Evolutionary conservation across 2,888 invertebrate species (phyloP).

Genomic region (Caradrina kadenii): DNA sequence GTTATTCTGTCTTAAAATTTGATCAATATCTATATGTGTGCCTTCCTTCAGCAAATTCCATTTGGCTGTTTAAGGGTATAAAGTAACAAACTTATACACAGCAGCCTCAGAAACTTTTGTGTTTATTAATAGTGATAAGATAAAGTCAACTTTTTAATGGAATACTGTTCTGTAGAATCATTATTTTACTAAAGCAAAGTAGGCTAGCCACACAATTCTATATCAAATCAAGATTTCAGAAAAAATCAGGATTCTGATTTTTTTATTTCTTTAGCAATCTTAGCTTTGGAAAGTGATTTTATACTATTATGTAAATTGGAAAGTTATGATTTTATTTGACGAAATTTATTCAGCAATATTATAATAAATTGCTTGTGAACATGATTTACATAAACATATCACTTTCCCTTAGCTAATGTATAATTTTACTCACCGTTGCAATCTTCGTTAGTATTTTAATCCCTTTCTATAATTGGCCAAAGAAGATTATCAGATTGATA

Average conservation of each 20-base stretch:
- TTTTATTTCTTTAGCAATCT: neutral
- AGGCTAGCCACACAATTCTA: neutral
- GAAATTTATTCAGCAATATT: neutral
- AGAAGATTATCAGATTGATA: neutral
- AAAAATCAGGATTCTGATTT: slow-evolving; percentile 4
- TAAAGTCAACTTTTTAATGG: neutral
- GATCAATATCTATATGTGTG: too few relatives aligned
- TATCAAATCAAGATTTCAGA: neutral
- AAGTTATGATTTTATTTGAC: neutral
- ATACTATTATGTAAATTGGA: slow-evolving; percentile 1
- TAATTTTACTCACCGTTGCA: neutral
- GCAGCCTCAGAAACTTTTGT: too few relatives aligned
- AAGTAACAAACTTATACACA: too few relatives aligned
- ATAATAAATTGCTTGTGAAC: neutral
- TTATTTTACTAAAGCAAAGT: neutral
- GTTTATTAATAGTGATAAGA: too few relatives aligned
- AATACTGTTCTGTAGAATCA: neutral
- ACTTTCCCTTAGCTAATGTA: neutral
- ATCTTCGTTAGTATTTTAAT: neutral
- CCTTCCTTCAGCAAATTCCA: too few relatives aligned
- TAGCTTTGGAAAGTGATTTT: neutral
- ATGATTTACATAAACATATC: slow-evolving; percentile 7
- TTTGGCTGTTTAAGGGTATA: too few relatives aligned
- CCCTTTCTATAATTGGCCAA: neutral
- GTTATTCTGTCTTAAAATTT: too few relatives aligned